Conservation (phyloP, 2,888 invertebrate species). For the Latrodectus elegans region DNA sequence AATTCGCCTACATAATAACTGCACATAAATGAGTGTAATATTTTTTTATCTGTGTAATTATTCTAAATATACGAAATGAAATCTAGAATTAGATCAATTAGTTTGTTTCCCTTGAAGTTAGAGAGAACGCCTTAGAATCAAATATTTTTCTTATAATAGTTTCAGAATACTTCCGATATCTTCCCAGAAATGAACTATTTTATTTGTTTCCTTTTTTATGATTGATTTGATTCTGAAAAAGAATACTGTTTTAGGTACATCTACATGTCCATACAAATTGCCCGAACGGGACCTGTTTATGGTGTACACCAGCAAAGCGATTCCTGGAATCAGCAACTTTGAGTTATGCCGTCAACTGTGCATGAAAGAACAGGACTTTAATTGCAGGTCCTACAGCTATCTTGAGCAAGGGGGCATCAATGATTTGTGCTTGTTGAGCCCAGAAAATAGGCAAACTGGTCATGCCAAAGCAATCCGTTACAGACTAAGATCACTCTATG, state of each 20-base stretch:
- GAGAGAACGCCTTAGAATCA: too few species aligned
- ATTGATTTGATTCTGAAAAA: too few species aligned
- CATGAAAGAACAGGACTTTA: conserved; percentile 76
- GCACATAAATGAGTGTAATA: too few species aligned
- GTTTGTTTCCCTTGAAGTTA: too few species aligned
- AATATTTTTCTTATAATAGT: too few species aligned
- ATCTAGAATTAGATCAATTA: too few species aligned
- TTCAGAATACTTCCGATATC: too few species aligned
- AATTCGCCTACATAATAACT: too few species aligned
- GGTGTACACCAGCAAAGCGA: conserved; percentile 75
- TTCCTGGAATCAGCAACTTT: conserved; percentile 69
- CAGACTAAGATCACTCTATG: conserved; percentile 80
- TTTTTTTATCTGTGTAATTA: too few species aligned
- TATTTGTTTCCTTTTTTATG: too few species aligned
- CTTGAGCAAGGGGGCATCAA: conserved; percentile 70
- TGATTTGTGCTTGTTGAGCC: conserved; percentile 82
- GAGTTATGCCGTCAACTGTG: conserved; percentile 75
- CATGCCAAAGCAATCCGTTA: conserved; percentile 78
- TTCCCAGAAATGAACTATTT: too few species aligned
- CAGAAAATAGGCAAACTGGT: conserved; percentile 80
- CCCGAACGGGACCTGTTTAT: conserved; percentile 74
- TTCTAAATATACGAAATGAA: too few species aligned
- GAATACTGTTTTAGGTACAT: conserved; percentile 37
- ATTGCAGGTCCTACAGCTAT: conserved; percentile 74
- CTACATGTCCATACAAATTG: conserved; percentile 75